These are phyloP conservation scores for Lophochroa leadbeateri DNA, from an alignment of 2,113 vertebrate species.

Conservation along the genomic window DNA sequence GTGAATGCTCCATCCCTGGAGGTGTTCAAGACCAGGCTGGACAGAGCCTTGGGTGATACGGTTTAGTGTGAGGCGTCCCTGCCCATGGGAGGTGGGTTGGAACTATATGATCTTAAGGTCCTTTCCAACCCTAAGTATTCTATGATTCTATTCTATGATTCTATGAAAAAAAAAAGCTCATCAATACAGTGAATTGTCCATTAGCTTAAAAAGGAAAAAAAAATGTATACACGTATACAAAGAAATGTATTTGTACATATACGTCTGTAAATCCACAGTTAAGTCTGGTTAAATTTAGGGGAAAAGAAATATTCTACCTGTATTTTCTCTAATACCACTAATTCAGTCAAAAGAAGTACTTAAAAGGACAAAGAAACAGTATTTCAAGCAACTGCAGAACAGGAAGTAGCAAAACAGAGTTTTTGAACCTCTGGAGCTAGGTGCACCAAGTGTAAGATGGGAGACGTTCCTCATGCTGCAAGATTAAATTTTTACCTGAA, in stretches of 20 bases:
- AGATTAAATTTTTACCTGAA: neutral
- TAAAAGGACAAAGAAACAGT: neutral
- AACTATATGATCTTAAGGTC: no score
- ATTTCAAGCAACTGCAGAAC: neutral
- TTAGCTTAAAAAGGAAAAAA: neutral
- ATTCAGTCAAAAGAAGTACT: neutral
- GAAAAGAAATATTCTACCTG: slow-evolving; percentile 34
- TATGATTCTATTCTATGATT: no score
- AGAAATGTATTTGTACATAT: neutral
- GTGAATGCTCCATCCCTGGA: no score
- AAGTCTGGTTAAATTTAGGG: slow-evolving; percentile 27
- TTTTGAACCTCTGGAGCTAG: neutral
- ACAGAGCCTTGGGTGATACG: no score
- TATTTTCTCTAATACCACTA: slow-evolving; percentile 28
- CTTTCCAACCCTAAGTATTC: no score
- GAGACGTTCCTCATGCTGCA: neutral
- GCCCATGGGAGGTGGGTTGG: no score
- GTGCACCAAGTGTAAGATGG: neutral
- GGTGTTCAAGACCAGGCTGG: no score
- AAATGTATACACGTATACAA: rapidly evolving
- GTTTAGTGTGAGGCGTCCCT: no score
- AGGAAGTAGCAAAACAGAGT: neutral
- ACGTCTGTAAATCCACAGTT: neutral
- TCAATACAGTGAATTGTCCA: slow-evolving; percentile 1
- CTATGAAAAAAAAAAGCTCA: neutral